Evolutionary conservation across 2,113 vertebrate species (phyloP), one percentile per base, ranked within the genome.

Genomic region (Brachypteracias leptosomus): DNA sequence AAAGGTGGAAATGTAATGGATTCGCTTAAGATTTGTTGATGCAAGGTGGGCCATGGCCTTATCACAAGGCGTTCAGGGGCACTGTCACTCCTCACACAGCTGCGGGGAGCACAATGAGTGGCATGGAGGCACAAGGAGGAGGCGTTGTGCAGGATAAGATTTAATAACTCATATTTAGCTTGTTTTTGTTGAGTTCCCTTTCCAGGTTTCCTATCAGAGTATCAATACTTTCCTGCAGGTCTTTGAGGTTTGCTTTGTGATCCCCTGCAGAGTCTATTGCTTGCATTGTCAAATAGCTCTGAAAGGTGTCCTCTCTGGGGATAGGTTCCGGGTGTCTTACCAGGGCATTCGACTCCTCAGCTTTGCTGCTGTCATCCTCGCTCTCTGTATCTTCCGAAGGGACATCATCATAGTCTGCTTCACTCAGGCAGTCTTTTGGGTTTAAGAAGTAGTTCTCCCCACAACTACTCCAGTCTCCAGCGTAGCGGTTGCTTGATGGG

Each of bases 191-290:
- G 82, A 99, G 99, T 95, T 99, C 99, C 94, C 98, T 96, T 97
- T 99, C 99, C 96, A 99, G 97, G 98, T 99, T 99, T 96, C 99
- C 99, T 94, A 99, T 99, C 85, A 99, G 97, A 16, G 98, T 98
- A 96, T 99, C 99, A 19, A 99, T 99, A 94, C 99, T 99, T 97
- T 99, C 99, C 97, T 99, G 99, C 90, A 99, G 98, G 97, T 99
- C 99, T 93, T 97, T 98, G 96, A 99, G 99, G 98, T 99, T 99
- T 40, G 98, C 99, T 74, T 97, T 98, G 96, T 98, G 98, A 94
- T 98, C 98, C 80, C 97, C 98, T 2, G 97, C 98, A 0, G 99
- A 98, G 92, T 98, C 99, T 81, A 99, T 96, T 2, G 98, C 98
- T 94, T 99, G 98, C 98, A 99, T 97, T 72, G 99, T 98, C 98